Percentiles rank a stretch among this genome's conserved stretches.
Conservation (phyloP, 2,113 vertebrate genomes). For the Notarius lentiginosus region DNA sequence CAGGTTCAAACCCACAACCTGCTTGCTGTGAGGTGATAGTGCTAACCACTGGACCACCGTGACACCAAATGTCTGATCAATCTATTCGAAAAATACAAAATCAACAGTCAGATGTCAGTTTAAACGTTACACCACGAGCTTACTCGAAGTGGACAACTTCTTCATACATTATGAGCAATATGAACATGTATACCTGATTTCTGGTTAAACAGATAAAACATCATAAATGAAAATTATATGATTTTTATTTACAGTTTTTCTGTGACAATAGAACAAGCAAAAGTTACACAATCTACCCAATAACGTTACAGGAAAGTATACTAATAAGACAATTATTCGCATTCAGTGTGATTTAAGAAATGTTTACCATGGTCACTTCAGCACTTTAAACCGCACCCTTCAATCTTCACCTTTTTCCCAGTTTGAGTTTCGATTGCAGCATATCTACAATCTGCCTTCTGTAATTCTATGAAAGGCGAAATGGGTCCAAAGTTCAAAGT, state of each 20-base stretch:
- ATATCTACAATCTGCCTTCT: slow-evolving; percentile 39
- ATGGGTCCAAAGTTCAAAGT: slow-evolving; percentile 45
- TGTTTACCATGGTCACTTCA: slow-evolving; percentile 13
- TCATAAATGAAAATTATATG: too few relatives aligned
- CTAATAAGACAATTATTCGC: neutral
- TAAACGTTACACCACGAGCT: neutral
- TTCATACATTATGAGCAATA: neutral
- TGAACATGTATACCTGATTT: neutral
- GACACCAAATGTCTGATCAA: neutral
- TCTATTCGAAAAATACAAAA: neutral
- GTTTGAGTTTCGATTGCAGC: slow-evolving; percentile 57
- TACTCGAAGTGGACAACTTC: neutral
- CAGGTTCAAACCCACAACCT: too few relatives aligned
- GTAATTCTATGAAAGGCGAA: slow-evolving; percentile 10
- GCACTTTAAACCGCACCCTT: neutral
- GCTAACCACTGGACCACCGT: too few relatives aligned
- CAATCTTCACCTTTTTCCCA: neutral
- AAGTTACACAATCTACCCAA: neutral
- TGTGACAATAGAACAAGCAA: too few relatives aligned
- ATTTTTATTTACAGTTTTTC: neutral
- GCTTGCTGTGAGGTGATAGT: too few relatives aligned
- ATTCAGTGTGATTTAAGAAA: neutral
- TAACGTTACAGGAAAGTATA: neutral
- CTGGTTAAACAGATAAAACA: neutral
- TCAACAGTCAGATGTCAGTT: neutral